Conservation (phyloP, 2,888 invertebrate genomes). For the Mesodorylaimus sp. region DNA sequence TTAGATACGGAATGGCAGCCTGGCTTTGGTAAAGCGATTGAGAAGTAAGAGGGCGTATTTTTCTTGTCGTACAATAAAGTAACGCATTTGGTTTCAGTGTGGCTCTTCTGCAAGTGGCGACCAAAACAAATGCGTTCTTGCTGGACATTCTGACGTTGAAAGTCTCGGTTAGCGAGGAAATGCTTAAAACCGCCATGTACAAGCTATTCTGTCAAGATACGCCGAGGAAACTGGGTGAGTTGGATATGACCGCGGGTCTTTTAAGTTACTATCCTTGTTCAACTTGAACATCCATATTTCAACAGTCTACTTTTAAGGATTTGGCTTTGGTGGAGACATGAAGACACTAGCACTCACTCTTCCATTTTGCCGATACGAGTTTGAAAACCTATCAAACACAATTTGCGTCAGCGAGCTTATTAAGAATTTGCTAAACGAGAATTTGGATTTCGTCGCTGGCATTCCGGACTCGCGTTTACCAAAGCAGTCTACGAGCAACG, state of each 20-base stretch:
- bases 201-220: slow-evolving; percentile 6
- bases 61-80: background rate
- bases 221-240: slow-evolving; percentile 7
- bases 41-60: background rate
- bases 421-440: background rate
- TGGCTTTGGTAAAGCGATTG: background rate
- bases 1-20: slow-evolving; percentile 3
- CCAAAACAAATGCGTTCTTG: background rate
- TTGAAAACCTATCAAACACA: background rate
- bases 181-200: background rate
- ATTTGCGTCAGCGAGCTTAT: background rate
- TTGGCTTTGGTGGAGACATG: background rate
- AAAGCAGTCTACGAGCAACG: too few relatives aligned
- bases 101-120: slow-evolving; percentile 9
- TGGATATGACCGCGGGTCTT: background rate
- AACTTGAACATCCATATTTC: background rate
- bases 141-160: slow-evolving; percentile 7
- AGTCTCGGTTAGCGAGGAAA: background rate
- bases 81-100: background rate
- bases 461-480: too few relatives aligned
- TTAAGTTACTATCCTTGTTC: background rate
- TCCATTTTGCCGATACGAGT: background rate
- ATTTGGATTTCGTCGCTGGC: background rate
- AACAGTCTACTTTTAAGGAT: slow-evolving; percentile 1
- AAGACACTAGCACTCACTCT: background rate